phyloP scores from a whole-genome alignment of 2,113 vertebrate genomes.

The Campylomormyrus tamandua region DNA sequence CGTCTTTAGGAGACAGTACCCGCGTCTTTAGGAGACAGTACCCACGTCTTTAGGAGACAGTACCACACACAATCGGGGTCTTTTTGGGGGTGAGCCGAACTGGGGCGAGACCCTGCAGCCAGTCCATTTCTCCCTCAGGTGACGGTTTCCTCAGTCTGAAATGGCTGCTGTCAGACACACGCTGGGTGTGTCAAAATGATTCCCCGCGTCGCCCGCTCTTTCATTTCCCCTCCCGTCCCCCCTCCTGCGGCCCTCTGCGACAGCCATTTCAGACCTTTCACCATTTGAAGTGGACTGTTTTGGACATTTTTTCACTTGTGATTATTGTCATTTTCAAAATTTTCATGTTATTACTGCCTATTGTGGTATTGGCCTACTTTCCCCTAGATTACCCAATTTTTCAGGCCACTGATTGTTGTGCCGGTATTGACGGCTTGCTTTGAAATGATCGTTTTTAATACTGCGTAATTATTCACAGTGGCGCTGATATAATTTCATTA shows the following conservation, averaged over 20 bases:
- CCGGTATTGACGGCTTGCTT: background rate
- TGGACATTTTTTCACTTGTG: background rate
- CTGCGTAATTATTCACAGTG: background rate
- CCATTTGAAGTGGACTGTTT: constrained; percentile 6
- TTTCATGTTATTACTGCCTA: background rate
- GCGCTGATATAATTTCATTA: background rate
- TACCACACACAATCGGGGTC: background rate
- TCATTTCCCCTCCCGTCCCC: constrained; percentile 43
- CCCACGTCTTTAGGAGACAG: background rate
- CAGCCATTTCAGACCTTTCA: constrained; percentile 8
- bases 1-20: too few relatives aligned
- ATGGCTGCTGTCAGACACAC: constrained; percentile 35
- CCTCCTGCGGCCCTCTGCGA: constrained; percentile 34
- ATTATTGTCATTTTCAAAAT: constrained; percentile 15
- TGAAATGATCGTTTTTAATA: constrained; percentile 4
- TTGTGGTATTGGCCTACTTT: background rate
- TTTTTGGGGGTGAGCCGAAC: background rate
- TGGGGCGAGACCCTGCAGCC: constrained; percentile 28
- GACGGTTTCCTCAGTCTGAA: constrained; percentile 27
- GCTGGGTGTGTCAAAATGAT: constrained; percentile 43
- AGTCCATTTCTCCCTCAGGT: constrained; percentile 5
- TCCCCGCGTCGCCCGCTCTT: constrained; percentile 28
- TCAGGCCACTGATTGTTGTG: background rate
- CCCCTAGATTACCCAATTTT: background rate
- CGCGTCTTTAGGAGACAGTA: too few relatives aligned